Conservation (phyloP, 2,113 vertebrate genomes). For the Speoplatyrhinus poulsoni region DNA sequence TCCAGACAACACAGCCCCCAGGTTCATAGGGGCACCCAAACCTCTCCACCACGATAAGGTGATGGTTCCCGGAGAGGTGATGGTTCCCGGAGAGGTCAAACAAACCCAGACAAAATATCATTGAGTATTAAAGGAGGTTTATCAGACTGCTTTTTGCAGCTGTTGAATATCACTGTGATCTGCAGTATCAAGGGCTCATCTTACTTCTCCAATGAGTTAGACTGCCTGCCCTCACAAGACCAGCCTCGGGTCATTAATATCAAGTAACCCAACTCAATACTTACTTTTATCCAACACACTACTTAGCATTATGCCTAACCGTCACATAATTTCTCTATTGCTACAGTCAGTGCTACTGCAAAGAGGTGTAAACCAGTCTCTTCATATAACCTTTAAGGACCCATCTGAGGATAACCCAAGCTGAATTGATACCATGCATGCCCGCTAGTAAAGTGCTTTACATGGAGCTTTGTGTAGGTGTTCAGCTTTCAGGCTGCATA, state of each 20-base stretch:
- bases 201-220: conserved; percentile 50
- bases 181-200: conserved; percentile 53
- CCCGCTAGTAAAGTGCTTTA: conserved; percentile 7
- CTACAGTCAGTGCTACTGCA: conserved; percentile 5
- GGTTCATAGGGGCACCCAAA: too few relatives aligned
- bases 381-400: neutral
- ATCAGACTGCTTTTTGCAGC: conserved; percentile 60
- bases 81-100: too few relatives aligned
- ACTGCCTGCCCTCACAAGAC: conserved; percentile 35
- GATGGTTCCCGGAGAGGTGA: too few relatives aligned
- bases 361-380: neutral
- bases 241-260: conserved; percentile 65
- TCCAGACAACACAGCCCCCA: too few relatives aligned
- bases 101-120: conserved; percentile 33
- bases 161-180: conserved; percentile 64
- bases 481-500: conserved; percentile 12
- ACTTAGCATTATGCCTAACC: neutral
- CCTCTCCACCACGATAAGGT: too few relatives aligned
- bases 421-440: neutral
- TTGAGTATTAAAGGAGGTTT: conserved; percentile 41
- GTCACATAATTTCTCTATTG: conserved; percentile 10
- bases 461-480: neutral
- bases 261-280: conserved; percentile 43
- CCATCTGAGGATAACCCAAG: neutral
- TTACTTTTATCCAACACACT: conserved; percentile 32